Base-by-base conservation (phyloP, 2,113 vertebrate species). In the Psittacula cyanocephala region DNA sequence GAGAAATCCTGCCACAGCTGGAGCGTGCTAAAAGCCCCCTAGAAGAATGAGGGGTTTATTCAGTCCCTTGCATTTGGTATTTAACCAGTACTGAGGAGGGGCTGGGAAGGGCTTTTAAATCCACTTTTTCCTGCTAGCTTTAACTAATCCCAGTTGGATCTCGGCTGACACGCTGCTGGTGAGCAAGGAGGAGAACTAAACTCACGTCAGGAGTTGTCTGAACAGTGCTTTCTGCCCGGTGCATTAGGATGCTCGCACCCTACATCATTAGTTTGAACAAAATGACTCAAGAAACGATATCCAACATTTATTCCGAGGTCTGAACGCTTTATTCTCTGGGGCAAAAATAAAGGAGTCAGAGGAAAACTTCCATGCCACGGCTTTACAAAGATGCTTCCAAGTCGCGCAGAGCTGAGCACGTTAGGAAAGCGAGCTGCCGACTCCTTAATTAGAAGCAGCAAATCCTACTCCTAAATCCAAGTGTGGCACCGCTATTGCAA, bases 391-490 rank as follows among this genome's bases (percentile, higher is more conserved):
- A 88, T 70, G 94, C 71, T 95, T 93, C 88, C 53, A 78, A 91
- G 89, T 41, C 23, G 18, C 53, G 25, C 69, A 62, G 7, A 83
- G 69, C 62, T 67, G 64, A 80, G 65, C 52, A 86, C 46, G 60
- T 70, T 49, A 70, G 70, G 84, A 91, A 92, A 93, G 88, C 11
- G 90, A 95, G 79, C 91, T 75, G 90, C 60, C 76, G 96, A 62
- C 82, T 91, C 78, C 62, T 86, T 91, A 97, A 96, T 86, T 87
- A 93, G 91, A 93, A 89, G 96, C 96, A 94, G 95, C 90, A 59
- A 93, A 93, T 75, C 44, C n/a, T 23, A 62, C 74, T 86, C 89
- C 78, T 59, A 83, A 92, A 95, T 88, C 67, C 78, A 91, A 75
- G 17, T 17, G 70, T 65, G 91, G 95, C 89, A 91, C 59, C 33